Conservation (phyloP, 2,888 invertebrate genomes). For the Aethes cnicana region DNA sequence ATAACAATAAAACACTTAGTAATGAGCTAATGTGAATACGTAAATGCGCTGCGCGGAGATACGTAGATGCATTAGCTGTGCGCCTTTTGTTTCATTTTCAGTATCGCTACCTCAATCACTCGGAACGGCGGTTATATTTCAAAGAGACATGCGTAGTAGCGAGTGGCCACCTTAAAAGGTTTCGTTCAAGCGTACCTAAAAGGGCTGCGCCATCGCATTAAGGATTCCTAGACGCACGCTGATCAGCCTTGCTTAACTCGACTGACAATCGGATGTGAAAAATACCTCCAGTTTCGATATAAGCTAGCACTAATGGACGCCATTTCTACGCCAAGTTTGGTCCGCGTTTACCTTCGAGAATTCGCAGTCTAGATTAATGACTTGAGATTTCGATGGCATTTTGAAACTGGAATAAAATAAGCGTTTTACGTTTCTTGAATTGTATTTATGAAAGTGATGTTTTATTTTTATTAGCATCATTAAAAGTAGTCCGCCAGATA, state of each 20-base stretch:
- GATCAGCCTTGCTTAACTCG: constrained; percentile 39
- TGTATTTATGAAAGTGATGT: neutral
- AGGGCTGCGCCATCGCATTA: constrained; percentile 48
- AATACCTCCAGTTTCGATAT: constrained; percentile 38
- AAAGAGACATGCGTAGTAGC: constrained; percentile 48
- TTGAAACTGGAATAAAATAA: constrained; percentile 18
- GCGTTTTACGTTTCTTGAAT: constrained; percentile 3
- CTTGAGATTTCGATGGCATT: constrained; percentile 22
- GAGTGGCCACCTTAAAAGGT: constrained; percentile 49
- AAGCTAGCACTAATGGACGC: constrained; percentile 27
- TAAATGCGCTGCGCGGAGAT: constrained; percentile 3
- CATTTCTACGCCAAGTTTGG: constrained; percentile 25
- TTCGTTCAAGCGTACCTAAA: constrained; percentile 49
- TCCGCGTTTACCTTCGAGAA: constrained; percentile 18
- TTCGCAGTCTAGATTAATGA: constrained; percentile 23
- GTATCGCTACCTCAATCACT: constrained; percentile 44
- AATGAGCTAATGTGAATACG: constrained; percentile 10
- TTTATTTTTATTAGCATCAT: constrained; percentile 4
- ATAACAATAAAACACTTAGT: neutral
- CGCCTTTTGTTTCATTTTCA: constrained; percentile 34
- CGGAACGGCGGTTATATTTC: constrained; percentile 43
- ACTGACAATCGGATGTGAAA: constrained; percentile 44
- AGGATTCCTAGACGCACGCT: constrained; percentile 40
- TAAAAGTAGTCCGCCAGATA: constrained; percentile 2
- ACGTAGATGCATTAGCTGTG: constrained; percentile 23